These are phyloP conservation scores for Philypnodon macrostomus DNA, from an alignment of 2,797 vertebrate genomes.

Conservation along the genomic window DNA sequence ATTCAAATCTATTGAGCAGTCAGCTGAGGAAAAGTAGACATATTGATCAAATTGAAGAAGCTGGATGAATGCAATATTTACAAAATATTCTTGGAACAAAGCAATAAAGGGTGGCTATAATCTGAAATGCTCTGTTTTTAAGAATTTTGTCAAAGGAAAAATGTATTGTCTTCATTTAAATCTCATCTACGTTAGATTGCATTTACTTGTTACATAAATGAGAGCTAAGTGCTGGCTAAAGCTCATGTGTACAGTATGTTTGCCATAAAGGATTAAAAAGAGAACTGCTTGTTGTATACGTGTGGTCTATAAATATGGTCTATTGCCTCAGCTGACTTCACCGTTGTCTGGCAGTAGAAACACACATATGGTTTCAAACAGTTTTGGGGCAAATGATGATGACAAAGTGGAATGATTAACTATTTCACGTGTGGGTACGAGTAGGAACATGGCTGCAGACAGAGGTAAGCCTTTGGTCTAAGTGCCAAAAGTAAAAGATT, in stretches of 20 bases:
- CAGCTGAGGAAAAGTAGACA: not conserved
- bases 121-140: not conserved
- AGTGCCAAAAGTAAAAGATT: slow-evolving; percentile 56
- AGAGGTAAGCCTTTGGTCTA: slow-evolving; percentile 55
- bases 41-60: too few relatives aligned
- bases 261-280: slow-evolving; percentile 37
- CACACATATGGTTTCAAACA: slow-evolving; percentile 45
- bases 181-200: too few relatives aligned
- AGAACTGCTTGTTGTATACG: slow-evolving; percentile 1
- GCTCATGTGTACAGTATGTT: slow-evolving; percentile 21
- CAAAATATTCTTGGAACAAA: too few relatives aligned
- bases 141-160: too few relatives aligned
- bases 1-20: too few relatives aligned
- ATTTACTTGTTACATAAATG: slow-evolving; percentile 29
- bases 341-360: slow-evolving; percentile 21
- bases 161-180: slow-evolving; percentile 23
- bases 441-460: slow-evolving; percentile 49
- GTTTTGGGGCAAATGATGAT: slow-evolving; percentile 19
- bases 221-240: slow-evolving; percentile 18
- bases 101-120: too few relatives aligned
- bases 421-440: slow-evolving; percentile 52
- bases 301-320: slow-evolving; percentile 9
- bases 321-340: slow-evolving; percentile 13
- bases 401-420: slow-evolving; percentile 46
- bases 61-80: not conserved